Conservation (phyloP, 1,140 invertebrate species). For the Brachionus asplanchnoidis region DNA sequence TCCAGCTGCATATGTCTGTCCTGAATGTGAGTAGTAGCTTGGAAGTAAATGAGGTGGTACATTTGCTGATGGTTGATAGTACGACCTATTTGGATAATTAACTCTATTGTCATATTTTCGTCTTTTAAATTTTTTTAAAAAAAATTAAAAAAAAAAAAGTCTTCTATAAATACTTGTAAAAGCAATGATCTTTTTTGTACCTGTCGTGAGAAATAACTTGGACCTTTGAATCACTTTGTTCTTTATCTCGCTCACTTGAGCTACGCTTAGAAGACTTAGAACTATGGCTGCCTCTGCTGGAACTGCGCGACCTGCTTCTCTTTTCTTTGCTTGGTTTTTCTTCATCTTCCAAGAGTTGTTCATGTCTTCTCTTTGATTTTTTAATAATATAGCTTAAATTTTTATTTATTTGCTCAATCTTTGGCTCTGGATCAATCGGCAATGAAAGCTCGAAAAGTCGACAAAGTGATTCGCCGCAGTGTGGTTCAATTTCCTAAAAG, state of each 20-base stretch:
- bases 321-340: not conserved
- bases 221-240: not conserved
- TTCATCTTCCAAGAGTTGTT: not conserved
- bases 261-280: not conserved
- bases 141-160: too few species aligned
- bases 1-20: not conserved
- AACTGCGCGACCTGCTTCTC: not conserved
- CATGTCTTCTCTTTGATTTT: conserved; percentile 22
- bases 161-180: not conserved
- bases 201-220: not conserved
- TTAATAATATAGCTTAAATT: conserved; percentile 26
- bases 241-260: not conserved
- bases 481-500: conserved; percentile 81
- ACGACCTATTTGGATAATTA: not conserved
- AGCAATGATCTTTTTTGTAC: not conserved
- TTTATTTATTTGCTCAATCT: not conserved
- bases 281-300: not conserved
- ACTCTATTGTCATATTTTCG: not conserved
- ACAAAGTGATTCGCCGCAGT: conserved; percentile 87
- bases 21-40: not conserved
- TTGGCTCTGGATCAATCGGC: not conserved
- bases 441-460: conserved; percentile 66
- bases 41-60: not conserved
- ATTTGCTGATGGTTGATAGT: not conserved
- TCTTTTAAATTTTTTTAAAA: not conserved